Evolutionary conservation across 2,113 vertebrate species (phyloP).

Genomic region (Acanthochromis polyacanthus): DNA sequence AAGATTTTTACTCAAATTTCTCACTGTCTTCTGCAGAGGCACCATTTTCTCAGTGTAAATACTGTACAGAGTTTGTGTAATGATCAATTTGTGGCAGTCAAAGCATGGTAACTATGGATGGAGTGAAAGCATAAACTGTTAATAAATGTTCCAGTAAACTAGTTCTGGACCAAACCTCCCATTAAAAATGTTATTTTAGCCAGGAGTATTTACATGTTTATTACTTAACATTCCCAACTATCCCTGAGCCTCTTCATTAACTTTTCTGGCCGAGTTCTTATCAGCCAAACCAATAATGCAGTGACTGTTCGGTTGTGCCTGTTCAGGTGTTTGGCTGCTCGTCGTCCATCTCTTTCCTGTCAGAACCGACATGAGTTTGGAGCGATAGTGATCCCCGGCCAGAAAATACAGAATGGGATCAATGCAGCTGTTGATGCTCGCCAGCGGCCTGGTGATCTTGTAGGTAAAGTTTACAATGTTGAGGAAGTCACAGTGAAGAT

Average conservation of each 20-base stretch:
- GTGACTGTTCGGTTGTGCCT: slow-evolving; percentile 42
- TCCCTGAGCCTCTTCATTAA: slow-evolving; percentile 12
- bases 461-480: slow-evolving; percentile 92
- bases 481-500: slow-evolving; percentile 85
- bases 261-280: slow-evolving; percentile 50
- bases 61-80: slow-evolving; percentile 7
- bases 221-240: not conserved
- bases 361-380: slow-evolving; percentile 76
- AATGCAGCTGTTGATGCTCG: slow-evolving; percentile 94
- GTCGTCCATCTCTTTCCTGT: not conserved
- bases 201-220: not conserved
- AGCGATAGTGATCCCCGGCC: slow-evolving; percentile 89
- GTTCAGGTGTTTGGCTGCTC: slow-evolving; percentile 38
- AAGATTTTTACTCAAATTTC: not conserved
- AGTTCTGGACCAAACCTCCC: too few relatives aligned
- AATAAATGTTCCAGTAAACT: too few relatives aligned
- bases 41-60: slow-evolving; percentile 4
- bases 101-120: too few relatives aligned
- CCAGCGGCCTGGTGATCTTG: slow-evolving; percentile 94
- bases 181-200: too few relatives aligned
- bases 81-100: slow-evolving; percentile 7
- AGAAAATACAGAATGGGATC: slow-evolving; percentile 95
- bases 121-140: too few relatives aligned
- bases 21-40: slow-evolving; percentile 10
- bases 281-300: slow-evolving; percentile 51